A percentile compares a stretch with the other conserved stretches of the same genome.
These are phyloP conservation scores for Hypotaenidia philippensis DNA, from an alignment of 2,797 vertebrate genomes.

Conservation along the genomic window DNA sequence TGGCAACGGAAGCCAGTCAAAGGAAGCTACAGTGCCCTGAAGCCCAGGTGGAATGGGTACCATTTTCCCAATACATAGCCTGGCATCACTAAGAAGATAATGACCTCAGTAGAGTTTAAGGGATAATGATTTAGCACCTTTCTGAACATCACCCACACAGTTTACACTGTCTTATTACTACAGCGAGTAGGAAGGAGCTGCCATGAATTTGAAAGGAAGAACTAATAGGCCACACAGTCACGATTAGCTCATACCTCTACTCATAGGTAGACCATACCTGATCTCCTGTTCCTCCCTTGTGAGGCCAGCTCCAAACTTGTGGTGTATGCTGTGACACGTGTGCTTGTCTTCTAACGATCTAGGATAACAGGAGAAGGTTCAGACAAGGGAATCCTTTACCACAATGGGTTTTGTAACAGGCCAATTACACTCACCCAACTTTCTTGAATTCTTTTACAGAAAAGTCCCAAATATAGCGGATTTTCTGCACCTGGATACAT, in stretches of 20 bases:
- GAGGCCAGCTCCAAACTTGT: conserved; percentile 74
- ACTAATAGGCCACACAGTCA: not conserved
- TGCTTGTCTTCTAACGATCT: conserved; percentile 78
- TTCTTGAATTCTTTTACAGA: conserved; percentile 73
- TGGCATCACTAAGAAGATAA: not conserved
- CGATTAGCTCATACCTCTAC: not conserved
- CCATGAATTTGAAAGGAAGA: not conserved
- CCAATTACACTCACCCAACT: conserved; percentile 71
- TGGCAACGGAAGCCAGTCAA: not conserved
- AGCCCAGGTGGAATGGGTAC: not conserved
- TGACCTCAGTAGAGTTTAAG: not conserved
- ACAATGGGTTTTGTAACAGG: not conserved
- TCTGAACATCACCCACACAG: not conserved
- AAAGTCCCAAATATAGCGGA: conserved; percentile 77
- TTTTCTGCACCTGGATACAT: conserved; percentile 79
- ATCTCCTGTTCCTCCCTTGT: conserved; percentile 69
- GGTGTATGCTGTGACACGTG: conserved; percentile 70
- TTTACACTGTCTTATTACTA: not conserved
- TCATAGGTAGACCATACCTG: conserved; percentile 51
- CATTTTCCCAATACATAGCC: not conserved
- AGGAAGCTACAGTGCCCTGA: not conserved
- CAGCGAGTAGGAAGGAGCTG: not conserved
- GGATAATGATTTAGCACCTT: not conserved
- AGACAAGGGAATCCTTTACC: not conserved
- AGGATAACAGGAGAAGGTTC: not conserved